Percentiles rank a stretch among this genome's conserved stretches.
Conservation (phyloP, 2,113 vertebrate species). For the Spermophilus dauricus region DNA sequence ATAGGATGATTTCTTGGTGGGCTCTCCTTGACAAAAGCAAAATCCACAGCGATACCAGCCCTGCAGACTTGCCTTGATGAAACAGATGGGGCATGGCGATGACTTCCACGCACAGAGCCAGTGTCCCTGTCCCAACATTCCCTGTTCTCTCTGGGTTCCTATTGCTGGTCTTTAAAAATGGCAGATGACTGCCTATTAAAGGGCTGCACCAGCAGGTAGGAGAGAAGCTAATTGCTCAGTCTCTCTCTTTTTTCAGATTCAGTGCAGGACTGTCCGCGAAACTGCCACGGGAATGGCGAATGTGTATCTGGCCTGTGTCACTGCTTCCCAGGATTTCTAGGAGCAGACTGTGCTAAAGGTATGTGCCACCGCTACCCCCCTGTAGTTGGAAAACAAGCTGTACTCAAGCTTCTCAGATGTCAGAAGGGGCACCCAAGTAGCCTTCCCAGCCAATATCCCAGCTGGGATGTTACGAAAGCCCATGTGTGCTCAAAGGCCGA, state of each 20-base stretch:
- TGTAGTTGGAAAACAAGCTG: background rate
- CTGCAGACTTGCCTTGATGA: background rate
- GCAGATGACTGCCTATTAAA: background rate
- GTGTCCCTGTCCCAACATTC: background rate
- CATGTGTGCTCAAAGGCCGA: background rate
- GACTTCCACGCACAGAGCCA: rapidly evolving
- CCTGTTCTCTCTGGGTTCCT: background rate
- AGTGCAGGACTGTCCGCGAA: conserved; percentile 98
- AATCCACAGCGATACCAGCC: background rate
- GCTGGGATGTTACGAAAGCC: background rate
- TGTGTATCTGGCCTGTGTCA: conserved; percentile 98
- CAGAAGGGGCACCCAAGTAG: no score
- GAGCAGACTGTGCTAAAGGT: conserved; percentile 99
- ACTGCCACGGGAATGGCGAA: conserved; percentile 99
- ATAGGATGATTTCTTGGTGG: background rate
- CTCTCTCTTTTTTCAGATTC: conserved; percentile 93
- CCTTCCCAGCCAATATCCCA: background rate
- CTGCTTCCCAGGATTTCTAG: conserved; percentile 98
- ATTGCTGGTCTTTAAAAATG: background rate
- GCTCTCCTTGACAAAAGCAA: background rate
- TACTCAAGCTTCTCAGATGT: background rate
- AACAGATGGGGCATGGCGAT: background rate
- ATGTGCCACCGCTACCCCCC: conserved; percentile 60
- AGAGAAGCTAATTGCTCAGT: background rate
- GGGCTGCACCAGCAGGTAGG: background rate